phyloP scores from a whole-genome alignment of 2,113 vertebrate genomes.

The Hippoglossus stenolepis region DNA sequence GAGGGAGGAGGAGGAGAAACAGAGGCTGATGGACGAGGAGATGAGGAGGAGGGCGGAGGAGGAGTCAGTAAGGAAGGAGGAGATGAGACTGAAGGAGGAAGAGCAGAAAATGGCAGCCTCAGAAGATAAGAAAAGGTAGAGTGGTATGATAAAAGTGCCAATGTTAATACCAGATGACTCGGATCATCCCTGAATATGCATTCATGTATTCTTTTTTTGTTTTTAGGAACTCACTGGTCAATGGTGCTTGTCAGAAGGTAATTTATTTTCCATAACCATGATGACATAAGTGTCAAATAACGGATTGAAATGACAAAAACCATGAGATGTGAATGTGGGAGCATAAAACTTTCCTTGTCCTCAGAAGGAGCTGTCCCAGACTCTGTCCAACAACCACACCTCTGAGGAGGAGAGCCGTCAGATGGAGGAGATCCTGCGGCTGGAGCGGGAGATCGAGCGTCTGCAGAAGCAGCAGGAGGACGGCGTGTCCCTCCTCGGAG shows the following conservation, averaged over 20 bases:
- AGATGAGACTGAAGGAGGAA: slow-evolving; percentile 53
- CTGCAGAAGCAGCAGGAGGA: slow-evolving; percentile 89
- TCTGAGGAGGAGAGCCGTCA: slow-evolving; percentile 90
- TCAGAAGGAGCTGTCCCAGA: slow-evolving; percentile 67
- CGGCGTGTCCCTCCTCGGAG: slow-evolving; percentile 87
- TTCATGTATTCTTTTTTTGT: slow-evolving; percentile 5
- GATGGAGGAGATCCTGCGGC: slow-evolving; percentile 92
- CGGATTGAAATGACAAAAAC: background rate
- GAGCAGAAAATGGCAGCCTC: slow-evolving; percentile 51
- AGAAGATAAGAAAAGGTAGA: slow-evolving; percentile 55
- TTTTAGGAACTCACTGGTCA: slow-evolving; percentile 68
- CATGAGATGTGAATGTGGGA: background rate
- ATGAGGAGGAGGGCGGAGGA: slow-evolving; percentile 38
- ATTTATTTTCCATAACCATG: background rate
- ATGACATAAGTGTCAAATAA: background rate
- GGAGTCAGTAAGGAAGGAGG: slow-evolving; percentile 38
- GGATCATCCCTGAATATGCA: background rate
- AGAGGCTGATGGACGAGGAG: slow-evolving; percentile 56
- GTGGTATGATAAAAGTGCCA: background rate
- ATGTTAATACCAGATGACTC: background rate
- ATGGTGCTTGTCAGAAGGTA: slow-evolving; percentile 75
- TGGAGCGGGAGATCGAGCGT: slow-evolving; percentile 92
- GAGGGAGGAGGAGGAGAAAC: slow-evolving; percentile 45
- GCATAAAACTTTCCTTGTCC: background rate
- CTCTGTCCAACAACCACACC: slow-evolving; percentile 62